Evolutionary conservation across 2,888 invertebrate species (phyloP).

Genomic region (Gibbula magus): DNA sequence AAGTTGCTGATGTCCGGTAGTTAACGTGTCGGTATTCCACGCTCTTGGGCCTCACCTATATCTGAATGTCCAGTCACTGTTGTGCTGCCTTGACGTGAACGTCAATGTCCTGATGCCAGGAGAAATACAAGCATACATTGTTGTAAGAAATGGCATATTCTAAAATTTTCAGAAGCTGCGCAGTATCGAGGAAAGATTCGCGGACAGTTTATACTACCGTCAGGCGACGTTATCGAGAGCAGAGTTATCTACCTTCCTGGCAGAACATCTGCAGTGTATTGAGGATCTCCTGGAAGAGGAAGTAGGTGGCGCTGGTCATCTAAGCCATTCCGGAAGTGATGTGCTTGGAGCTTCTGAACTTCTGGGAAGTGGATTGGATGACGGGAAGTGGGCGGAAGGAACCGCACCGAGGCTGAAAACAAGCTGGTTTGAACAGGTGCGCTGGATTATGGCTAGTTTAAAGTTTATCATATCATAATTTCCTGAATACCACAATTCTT

Average conservation of each 20-base stretch:
- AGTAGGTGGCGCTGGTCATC: neutral
- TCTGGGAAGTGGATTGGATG: neutral
- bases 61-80: too few species aligned
- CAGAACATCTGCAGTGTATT: conserved; percentile 6
- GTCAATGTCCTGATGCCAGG: too few species aligned
- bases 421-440: neutral
- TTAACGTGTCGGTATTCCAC: too few species aligned
- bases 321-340: neutral
- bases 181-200: neutral
- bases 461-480: too few species aligned
- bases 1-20: too few species aligned
- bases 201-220: neutral
- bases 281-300: neutral
- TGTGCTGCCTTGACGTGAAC: too few species aligned
- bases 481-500: too few species aligned
- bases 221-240: neutral
- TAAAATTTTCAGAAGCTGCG: neutral
- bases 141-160: too few species aligned
- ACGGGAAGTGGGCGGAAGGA: neutral
- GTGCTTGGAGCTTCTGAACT: neutral
- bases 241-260: conserved; percentile 18
- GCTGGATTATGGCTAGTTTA: too few species aligned
- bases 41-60: too few species aligned
- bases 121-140: too few species aligned
- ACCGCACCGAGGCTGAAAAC: neutral